A percentile compares a stretch with the other conserved stretches of the same genome.
Conservation (phyloP, 2,888 invertebrate genomes). For the Drosophila stalkeri region DNA sequence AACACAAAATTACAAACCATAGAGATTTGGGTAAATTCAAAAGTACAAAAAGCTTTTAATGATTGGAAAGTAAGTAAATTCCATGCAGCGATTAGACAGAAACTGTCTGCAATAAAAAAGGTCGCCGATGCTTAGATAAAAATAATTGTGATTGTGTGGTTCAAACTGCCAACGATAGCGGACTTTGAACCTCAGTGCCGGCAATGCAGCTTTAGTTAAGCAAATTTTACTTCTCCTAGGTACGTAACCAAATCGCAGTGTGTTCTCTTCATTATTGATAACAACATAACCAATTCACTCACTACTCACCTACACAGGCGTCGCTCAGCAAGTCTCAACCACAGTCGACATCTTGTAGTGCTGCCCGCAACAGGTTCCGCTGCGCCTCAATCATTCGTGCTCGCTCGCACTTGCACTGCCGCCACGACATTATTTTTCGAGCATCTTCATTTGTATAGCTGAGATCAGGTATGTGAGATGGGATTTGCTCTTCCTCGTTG, state of each 20-base stretch:
- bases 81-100: not conserved
- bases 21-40: conserved; percentile 12
- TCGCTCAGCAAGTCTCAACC: conserved; percentile 6
- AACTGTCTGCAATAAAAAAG: not conserved
- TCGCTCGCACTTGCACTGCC: conserved; percentile 11
- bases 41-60: not conserved
- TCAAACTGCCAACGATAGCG: conserved; percentile 17
- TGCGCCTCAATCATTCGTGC: conserved; percentile 7
- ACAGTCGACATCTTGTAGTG: conserved; percentile 33
- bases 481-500: not conserved
- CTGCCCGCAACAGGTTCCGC: conserved; percentile 59
- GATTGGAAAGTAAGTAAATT: conserved; percentile 27
- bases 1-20: conserved; percentile 26
- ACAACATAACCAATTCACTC: conserved; percentile 22
- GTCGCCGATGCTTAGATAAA: conserved; percentile 10
- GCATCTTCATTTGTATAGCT: conserved; percentile 4
- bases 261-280: conserved; percentile 30
- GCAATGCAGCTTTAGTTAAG: conserved; percentile 32
- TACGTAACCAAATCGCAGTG: conserved; percentile 27
- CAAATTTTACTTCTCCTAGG: conserved; percentile 17
- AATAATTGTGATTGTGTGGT: conserved; percentile 11
- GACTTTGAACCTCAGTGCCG: conserved; percentile 49
- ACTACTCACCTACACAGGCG: conserved; percentile 29
- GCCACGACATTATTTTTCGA: conserved; percentile 37
- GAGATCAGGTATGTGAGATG: conserved; percentile 24